A percentile compares a stretch with the other conserved stretches of the same genome.
These are phyloP conservation scores for Gorsachius magnificus DNA, from an alignment of 2,797 vertebrate species.

Conservation along the genomic window DNA sequence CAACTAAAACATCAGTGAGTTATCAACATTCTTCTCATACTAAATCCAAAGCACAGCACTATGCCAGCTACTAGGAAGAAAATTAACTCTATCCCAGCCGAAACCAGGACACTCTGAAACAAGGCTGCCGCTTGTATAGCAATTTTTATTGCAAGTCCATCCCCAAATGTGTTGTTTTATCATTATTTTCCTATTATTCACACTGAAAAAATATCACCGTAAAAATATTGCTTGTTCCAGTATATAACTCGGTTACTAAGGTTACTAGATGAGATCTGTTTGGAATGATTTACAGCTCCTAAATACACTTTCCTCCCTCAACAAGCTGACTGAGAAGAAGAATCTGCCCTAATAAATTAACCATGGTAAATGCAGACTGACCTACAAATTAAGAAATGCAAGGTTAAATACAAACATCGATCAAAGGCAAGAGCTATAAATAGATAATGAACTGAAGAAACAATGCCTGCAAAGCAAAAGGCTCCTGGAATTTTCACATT, in stretches of 20 bases:
- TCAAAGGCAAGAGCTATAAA: slow-evolving; percentile 63
- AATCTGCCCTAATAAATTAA: slow-evolving; percentile 65
- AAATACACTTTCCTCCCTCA: slow-evolving; percentile 1
- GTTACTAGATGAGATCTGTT: slow-evolving; percentile 61
- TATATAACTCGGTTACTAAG: slow-evolving; percentile 53
- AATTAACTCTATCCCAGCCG: no score
- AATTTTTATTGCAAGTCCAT: slow-evolving; percentile 24
- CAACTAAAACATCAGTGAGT: no score
- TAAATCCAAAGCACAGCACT: no score
- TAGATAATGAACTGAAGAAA: slow-evolving; percentile 65
- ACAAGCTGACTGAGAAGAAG: slow-evolving; percentile 29
- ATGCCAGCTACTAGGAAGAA: no score
- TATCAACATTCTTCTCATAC: no score
- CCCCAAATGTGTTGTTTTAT: slow-evolving; percentile 34
- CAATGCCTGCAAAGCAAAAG: slow-evolving; percentile 51
- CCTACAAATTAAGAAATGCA: slow-evolving; percentile 67
- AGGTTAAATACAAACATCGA: slow-evolving; percentile 67
- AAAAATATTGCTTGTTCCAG: slow-evolving; percentile 51
- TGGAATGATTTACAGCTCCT: slow-evolving; percentile 47
- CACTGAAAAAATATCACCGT: slow-evolving; percentile 12
- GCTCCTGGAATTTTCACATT: background rate
- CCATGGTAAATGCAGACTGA: slow-evolving; percentile 41
- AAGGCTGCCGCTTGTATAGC: background rate
- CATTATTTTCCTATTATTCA: slow-evolving; percentile 61
- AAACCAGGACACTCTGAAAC: background rate